A percentile compares a stretch with the other conserved stretches of the same genome.
These are phyloP conservation scores for Junonia oenone DNA, from an alignment of 2,888 invertebrate species.

Conservation along the genomic window DNA sequence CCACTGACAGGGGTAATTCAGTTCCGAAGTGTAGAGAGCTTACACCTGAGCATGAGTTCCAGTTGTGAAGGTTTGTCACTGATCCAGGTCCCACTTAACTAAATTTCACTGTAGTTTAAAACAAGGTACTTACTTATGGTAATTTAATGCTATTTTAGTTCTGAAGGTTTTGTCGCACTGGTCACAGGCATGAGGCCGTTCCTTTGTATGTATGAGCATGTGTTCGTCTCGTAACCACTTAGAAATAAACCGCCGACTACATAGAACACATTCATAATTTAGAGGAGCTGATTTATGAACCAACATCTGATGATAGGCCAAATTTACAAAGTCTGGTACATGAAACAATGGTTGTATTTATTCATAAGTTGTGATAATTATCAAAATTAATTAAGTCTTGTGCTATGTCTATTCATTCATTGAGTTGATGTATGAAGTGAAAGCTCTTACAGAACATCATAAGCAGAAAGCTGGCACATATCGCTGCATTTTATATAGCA, in stretches of 20 bases:
- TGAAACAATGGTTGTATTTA: conserved; percentile 1
- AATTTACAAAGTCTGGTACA: conserved; percentile 44
- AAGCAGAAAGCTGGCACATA: too few relatives aligned
- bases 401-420: too few relatives aligned
- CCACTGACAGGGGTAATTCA: too few relatives aligned
- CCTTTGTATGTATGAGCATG: conserved; percentile 51
- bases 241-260: conserved; percentile 49
- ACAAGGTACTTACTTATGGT: conserved; percentile 63
- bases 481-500: too few relatives aligned
- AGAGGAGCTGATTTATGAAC: conserved; percentile 44
- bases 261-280: conserved; percentile 47
- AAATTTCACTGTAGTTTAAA: too few relatives aligned
- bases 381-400: neutral
- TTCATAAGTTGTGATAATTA: neutral
- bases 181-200: conserved; percentile 50
- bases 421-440: too few relatives aligned
- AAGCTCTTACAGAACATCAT: too few relatives aligned
- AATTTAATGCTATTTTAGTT: conserved; percentile 38
- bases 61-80: too few relatives aligned
- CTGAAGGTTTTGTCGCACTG: conserved; percentile 53
- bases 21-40: too few relatives aligned
- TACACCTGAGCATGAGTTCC: too few relatives aligned
- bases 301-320: conserved; percentile 41
- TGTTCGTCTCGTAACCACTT: conserved; percentile 47
- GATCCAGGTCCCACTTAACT: too few relatives aligned